Base-by-base conservation (phyloP, 2,888 invertebrate genomes). In the Selenia dentaria region DNA sequence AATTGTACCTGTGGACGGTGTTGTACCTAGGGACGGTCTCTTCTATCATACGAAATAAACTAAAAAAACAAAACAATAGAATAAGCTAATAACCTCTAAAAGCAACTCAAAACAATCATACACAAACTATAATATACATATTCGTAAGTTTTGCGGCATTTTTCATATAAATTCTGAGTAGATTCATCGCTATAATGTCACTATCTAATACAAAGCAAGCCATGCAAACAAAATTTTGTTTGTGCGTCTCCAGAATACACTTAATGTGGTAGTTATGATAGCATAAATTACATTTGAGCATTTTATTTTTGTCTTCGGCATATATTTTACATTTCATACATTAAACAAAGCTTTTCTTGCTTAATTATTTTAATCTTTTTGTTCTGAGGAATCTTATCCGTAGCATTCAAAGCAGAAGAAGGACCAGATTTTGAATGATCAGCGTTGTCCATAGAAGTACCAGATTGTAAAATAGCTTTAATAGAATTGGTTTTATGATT, bases 21-120 rank as follows among this genome's bases (percentile, higher is more conserved):
- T 41, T 47, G 32, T 47, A 41, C 41, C 37, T 47, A 34, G 27
- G 47, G 47, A 47, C 37, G 37, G 41, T 40, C n/a, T 40, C 10
- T 16, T 41, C 22, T 37, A 13, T 24, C 18, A 34, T 34, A 47
- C 1, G 37, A 13, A 13, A 37, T 28, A 41, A 24, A 32, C 32
- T 24, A 40, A 9, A 28, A 38, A 33, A 27, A 33, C 9, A 33
- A 2, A 22, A 22, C 6, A 6, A 22, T 22, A 22, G 22, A n/a
- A n/a, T n/a, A n/a, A n/a, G n/a, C n/a, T n/a, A n/a, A n/a, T n/a
- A n/a, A 6, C 8, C 6, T 22, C 3, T 22, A 22, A 22, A 22
- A 22, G 6, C 22, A 6, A 22, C 8, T 22, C 8, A 6, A n/a
- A n/a, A n/a, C n/a, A n/a, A n/a, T n/a, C n/a, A n/a, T n/a, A n/a